Evolutionary conservation across 2,888 invertebrate genomes (phyloP), one percentile per base, ranked within the genome.

Genomic region (Folsomia candida): DNA sequence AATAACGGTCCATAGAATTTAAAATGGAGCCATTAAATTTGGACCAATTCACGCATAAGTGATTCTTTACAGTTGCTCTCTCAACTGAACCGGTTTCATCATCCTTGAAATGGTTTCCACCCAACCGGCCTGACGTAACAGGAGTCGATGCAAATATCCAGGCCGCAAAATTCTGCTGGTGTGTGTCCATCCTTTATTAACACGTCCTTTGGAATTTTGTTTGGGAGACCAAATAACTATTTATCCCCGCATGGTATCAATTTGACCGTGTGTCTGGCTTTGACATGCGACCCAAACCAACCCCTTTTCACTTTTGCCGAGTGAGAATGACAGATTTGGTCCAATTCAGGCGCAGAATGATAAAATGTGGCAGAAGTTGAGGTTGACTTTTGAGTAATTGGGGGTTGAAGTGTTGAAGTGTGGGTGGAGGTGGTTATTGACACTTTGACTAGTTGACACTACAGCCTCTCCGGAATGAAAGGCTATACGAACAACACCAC

Each of bases 361-460:
- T 37, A 37, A 37, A 37, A 37, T 37, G 37, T 22, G 54, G 20
- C 54, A 54, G 20, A n/a, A 18, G 54, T 54, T 18, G 22, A 47
- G 47, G 54, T 54, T 22, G 18, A 22, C 18, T 22, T 54, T 22
- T 54, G 54, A 54, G 54, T 54, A 54, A 54, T 54, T 54, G 54
- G 54, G 54, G 22, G 18, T 20, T 54, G 22, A 22, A 54, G 54
- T 54, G 54, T 54, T 54, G 4, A 54, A 54, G 54, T 54, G 54
- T 54, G 54, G 54, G 54, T 20, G 54, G 54, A 54, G 37, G 54
- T 54, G 54, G 22, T 22, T 47, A 20, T 54, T 54, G 54, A 54
- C 54, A 54, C n/a, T 22, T 54, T 54, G 54, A 54, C 54, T 54
- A 54, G 54, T 54, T 54, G 54, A 54, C 54, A 54, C 54, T n/a